Percentiles rank a stretch among this genome's conserved stretches.
phyloP scores from a whole-genome alignment of 2,797 vertebrate species.

The Carcharodon carcharias region DNA sequence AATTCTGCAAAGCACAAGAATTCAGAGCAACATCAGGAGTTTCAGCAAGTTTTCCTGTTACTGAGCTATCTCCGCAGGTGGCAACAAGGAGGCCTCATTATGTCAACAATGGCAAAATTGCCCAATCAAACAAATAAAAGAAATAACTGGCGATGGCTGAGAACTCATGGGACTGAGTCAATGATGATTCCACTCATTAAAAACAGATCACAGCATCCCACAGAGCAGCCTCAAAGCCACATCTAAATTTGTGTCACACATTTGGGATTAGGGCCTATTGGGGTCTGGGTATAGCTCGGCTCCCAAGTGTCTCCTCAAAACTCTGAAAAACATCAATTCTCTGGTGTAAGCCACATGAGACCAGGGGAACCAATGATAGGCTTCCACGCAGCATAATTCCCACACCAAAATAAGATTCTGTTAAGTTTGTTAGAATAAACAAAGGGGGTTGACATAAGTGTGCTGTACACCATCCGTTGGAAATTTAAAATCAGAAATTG shows the following conservation, averaged over 20 bases:
- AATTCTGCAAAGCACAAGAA: not conserved
- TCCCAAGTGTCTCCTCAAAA: not conserved
- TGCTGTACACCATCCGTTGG: not conserved
- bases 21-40: not conserved
- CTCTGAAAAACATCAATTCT: conserved; percentile 6
- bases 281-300: not conserved
- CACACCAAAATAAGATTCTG: not conserved
- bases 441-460: not conserved
- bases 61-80: not conserved
- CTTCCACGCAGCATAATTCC: not conserved
- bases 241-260: not conserved
- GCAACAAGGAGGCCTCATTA: not conserved
- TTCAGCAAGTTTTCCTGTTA: not conserved
- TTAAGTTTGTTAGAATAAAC: not conserved
- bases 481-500: not conserved
- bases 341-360: not conserved
- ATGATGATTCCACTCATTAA: conserved; percentile 34
- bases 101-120: conserved; percentile 18
- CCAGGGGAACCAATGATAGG: not conserved
- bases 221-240: not conserved
- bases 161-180: not conserved
- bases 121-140: not conserved
- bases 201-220: not conserved
- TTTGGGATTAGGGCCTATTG: not conserved
- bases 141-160: not conserved